These are phyloP conservation scores for Oenanthe melanoleuca DNA, from an alignment of 2,113 vertebrate genomes.

Conservation along the genomic window DNA sequence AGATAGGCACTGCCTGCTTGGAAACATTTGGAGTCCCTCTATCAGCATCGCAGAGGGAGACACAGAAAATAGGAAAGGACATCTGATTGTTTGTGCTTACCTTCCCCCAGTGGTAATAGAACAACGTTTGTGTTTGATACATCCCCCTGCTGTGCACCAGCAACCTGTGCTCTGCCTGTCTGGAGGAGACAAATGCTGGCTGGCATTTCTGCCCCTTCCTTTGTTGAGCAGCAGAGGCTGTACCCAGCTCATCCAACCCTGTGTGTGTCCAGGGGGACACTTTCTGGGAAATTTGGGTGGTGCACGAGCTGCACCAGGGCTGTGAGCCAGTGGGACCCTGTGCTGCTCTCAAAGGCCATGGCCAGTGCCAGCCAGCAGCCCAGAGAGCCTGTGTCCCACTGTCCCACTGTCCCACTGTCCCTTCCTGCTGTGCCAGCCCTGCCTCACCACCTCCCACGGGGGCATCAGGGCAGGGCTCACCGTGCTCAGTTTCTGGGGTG, in stretches of 20 bases:
- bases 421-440: neutral
- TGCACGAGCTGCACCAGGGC: neutral
- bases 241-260: neutral
- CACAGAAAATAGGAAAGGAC: slow-evolving; percentile 34
- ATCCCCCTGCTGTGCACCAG: neutral
- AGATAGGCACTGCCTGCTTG: slow-evolving; percentile 54
- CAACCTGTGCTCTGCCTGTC: neutral
- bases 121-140: neutral
- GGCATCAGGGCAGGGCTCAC: accelerated
- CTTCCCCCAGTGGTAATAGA: slow-evolving; percentile 15
- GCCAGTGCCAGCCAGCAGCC: accelerated
- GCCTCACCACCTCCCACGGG: neutral
- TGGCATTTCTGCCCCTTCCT: neutral
- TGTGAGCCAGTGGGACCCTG: neutral
- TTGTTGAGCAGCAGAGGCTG: neutral
- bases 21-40: slow-evolving; percentile 48
- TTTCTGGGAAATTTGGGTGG: neutral
- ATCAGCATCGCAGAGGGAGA: slow-evolving; percentile 42
- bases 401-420: no score
- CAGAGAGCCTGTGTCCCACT: accelerated
- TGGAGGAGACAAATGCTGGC: neutral
- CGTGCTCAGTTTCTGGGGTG: accelerated
- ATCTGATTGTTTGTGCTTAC: slow-evolving; percentile 43
- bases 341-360: accelerated
- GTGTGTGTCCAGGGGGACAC: no score